phyloP scores from a whole-genome alignment of 2,113 vertebrate species.

The Suncus etruscus region DNA sequence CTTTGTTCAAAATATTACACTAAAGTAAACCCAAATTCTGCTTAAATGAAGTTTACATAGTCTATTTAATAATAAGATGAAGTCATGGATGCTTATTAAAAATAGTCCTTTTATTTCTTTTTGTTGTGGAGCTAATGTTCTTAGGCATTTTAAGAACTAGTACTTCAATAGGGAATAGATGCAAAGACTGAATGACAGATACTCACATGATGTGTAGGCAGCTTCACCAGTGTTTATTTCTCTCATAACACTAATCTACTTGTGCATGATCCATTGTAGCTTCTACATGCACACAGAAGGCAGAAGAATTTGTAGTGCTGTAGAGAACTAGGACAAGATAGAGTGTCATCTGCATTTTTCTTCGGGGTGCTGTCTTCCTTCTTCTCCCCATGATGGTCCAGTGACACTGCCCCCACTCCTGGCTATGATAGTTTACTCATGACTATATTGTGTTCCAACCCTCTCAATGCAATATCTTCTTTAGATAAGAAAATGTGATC shows the following conservation, averaged over 20 bases:
- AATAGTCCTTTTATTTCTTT: not conserved
- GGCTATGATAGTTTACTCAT: not conserved
- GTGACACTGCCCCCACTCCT: not conserved
- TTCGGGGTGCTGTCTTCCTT: not conserved
- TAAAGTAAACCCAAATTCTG: not conserved
- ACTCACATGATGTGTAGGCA: not conserved
- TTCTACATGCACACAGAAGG: too few relatives aligned
- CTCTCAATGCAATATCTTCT: not conserved
- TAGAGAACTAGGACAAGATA: not conserved
- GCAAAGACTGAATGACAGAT: not conserved
- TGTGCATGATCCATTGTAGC: not conserved
- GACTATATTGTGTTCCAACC: not conserved
- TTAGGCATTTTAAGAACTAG: not conserved
- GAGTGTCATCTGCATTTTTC: not conserved
- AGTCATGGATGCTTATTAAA: not conserved
- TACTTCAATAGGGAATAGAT: not conserved
- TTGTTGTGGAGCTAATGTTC: not conserved
- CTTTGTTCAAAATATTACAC: not conserved
- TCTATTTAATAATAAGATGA: constrained; percentile 12
- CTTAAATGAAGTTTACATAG: not conserved
- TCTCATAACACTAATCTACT: not conserved
- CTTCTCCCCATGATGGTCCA: not conserved
- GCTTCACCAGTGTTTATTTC: not conserved
- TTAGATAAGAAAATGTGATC: not conserved
- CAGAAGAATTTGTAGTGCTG: not conserved